Percentiles rank a stretch among this genome's conserved stretches.
phyloP scores from a whole-genome alignment of 2,113 vertebrate genomes.

The Machaerirhynchus nigripectus region DNA sequence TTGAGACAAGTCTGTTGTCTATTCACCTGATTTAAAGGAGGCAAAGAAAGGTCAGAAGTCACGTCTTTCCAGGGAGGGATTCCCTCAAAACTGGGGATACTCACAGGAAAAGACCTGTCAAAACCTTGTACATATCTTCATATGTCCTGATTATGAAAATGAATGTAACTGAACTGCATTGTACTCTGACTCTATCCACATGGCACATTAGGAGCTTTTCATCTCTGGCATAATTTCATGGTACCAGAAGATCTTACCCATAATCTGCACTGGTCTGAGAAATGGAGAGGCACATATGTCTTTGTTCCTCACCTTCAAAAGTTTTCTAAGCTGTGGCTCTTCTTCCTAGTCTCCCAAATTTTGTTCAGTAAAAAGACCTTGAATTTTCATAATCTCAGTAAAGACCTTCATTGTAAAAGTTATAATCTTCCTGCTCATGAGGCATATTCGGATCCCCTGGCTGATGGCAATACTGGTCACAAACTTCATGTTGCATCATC shows the following conservation, averaged over 20 bases:
- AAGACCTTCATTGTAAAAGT: neutral
- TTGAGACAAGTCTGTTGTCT: neutral
- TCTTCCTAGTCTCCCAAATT: neutral
- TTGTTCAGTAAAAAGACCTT: neutral
- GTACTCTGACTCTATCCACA: neutral
- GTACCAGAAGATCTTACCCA: neutral
- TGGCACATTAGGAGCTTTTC: neutral
- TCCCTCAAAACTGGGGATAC: neutral
- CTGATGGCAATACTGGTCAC: neutral
- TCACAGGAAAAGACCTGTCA: neutral
- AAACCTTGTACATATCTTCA: neutral
- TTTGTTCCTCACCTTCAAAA: neutral
- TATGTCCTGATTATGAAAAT: neutral
- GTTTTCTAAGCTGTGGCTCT: neutral
- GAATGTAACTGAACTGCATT: neutral
- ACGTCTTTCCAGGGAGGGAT: neutral
- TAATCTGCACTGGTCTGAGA: neutral
- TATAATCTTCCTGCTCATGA: neutral
- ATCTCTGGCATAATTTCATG: neutral
- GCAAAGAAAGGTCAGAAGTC: neutral
- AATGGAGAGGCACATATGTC: neutral
- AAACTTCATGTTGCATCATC: neutral
- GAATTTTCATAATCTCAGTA: neutral
- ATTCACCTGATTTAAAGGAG: neutral
- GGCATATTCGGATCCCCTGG: neutral